Evolutionary conservation across 2,113 vertebrate genomes (phyloP), one percentile per base, ranked within the genome.

Genomic region (Cyprinodon tularosa): DNA sequence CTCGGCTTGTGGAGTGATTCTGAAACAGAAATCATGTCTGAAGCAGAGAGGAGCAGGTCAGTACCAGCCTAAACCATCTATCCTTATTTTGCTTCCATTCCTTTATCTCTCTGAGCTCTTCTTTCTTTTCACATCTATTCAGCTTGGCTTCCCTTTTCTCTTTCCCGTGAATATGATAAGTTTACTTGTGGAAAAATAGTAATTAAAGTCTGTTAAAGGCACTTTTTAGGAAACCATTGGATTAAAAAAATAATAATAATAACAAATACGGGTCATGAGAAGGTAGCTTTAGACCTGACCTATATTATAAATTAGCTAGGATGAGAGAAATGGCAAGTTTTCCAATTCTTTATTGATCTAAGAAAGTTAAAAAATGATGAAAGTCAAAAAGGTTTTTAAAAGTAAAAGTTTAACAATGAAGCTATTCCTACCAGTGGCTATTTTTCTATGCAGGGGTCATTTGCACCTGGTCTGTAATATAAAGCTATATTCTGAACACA

Each of bases 21-120:
- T 84, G 75, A 74, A 63, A 88, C 84, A 70, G 3, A 76, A 66
- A 68, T 50, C 40, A 72, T 59, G 70, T 71, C 66, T 67, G 76
- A 71, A 85, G 70, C 57, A 53, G 29, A 63, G 36, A 3, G 2
- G n/a, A 76, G 74, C 4, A 14, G 40, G 13, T 72, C 4, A 42
- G 22, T 10, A 65, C 68, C 79, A 76, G 53, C 64, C 63, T 39
- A 22, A 20, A 17, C 62, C 66, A 13, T 45, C 17, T 8, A 36
- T 63, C 44, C 66, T 38, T 8, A 48, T n/a, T n/a, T 12, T 50
- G 44, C 10, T 5, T 36, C 74, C 76, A 48, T 72, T 38, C 66
- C 68, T n/a, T 63, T 39, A 47, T 44, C 59, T 68, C 11, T 80
- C 63, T 71, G 61, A 61, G 47, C 44, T 73, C 48, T 80, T 22